phyloP scores from a whole-genome alignment of 2,113 vertebrate species.

The Menura novaehollandiae region DNA sequence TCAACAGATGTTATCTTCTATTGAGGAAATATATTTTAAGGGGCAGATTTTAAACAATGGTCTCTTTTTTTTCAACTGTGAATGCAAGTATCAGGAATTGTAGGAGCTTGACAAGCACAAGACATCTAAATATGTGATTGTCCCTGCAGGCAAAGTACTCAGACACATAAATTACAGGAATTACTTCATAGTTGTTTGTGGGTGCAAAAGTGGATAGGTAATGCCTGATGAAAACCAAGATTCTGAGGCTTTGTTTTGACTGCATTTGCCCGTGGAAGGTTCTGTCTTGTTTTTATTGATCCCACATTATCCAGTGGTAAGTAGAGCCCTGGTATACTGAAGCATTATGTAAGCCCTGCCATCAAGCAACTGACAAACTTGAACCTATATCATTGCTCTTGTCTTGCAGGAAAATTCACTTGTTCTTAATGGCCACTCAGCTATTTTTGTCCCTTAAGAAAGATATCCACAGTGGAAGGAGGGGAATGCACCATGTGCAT shows the following conservation, averaged over 20 bases:
- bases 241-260: background rate
- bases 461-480: background rate
- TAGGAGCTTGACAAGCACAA: background rate
- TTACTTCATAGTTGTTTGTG: background rate
- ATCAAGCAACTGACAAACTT: background rate
- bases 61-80: background rate
- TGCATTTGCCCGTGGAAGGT: background rate
- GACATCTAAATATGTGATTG: background rate
- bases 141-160: background rate
- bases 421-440: background rate
- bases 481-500: rapidly evolving
- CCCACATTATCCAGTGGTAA: rapidly evolving
- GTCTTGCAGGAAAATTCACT: background rate
- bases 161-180: constrained; percentile 16
- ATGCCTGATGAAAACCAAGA: background rate
- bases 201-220: background rate
- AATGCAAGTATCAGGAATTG: background rate
- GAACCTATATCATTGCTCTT: background rate
- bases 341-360: background rate
- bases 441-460: background rate
- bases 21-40: background rate
- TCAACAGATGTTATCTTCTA: constrained; percentile 1
- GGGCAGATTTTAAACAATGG: background rate
- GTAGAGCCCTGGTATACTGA: background rate
- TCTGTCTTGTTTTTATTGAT: background rate